A percentile compares a stretch with the other conserved stretches of the same genome.
phyloP scores from a whole-genome alignment of 2,797 vertebrate genomes.

The Alcedo atthis region DNA sequence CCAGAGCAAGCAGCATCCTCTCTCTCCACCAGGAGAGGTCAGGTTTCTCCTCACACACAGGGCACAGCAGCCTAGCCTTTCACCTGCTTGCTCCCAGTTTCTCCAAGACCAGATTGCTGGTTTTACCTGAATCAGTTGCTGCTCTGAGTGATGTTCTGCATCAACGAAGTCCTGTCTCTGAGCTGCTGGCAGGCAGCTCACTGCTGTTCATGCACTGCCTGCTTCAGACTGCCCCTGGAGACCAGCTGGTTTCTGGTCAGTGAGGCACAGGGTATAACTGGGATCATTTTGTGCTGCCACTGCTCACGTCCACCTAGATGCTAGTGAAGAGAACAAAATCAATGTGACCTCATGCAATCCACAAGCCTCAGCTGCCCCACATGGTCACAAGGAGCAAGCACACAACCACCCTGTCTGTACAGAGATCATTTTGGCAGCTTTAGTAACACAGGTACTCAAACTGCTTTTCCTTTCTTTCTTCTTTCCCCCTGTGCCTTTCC shows the following conservation, averaged over 20 bases:
- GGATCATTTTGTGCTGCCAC: not conserved
- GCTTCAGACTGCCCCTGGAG: not conserved
- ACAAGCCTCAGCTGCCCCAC: not conserved
- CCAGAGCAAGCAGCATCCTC: not conserved
- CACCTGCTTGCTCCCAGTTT: not conserved
- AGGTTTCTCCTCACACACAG: not conserved
- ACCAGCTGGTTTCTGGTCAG: not conserved
- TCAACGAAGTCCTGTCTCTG: not conserved
- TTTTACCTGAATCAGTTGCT: not conserved
- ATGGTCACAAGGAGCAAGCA: not conserved
- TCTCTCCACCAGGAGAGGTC: not conserved
- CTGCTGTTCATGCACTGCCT: not conserved
- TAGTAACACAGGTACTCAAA: not conserved
- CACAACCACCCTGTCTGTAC: not conserved
- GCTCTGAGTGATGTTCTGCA: not conserved
- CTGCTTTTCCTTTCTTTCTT: not conserved
- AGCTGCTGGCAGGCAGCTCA: not conserved
- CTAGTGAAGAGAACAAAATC: not conserved
- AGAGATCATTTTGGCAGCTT: not conserved
- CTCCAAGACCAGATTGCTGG: not conserved
- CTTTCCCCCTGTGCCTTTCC: not conserved
- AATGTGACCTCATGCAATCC: not conserved
- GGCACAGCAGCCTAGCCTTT: not conserved
- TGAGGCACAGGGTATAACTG: not conserved
- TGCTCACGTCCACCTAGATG: not conserved